A percentile compares a stretch with the other conserved stretches of the same genome.
Conservation (phyloP, 2,888 invertebrate species). For the Tiliacea citrago region DNA sequence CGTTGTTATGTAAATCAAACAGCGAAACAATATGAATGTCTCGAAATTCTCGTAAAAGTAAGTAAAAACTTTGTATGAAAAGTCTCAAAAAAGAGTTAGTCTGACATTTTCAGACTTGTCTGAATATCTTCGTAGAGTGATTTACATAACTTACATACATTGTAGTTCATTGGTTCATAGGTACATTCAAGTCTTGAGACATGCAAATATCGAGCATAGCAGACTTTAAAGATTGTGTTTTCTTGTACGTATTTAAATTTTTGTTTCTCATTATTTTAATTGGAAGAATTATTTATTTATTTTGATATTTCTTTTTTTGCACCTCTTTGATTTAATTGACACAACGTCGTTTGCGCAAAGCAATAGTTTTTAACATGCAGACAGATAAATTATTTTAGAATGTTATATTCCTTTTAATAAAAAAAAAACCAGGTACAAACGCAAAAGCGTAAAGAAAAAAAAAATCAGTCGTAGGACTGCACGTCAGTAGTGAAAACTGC, state of each 20-base stretch:
- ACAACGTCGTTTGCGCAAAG: background rate
- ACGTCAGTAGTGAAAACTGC: too few relatives aligned
- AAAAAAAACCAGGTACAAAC: background rate
- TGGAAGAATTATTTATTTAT: background rate
- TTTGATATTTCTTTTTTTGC: background rate
- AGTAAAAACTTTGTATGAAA: background rate
- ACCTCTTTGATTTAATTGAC: background rate
- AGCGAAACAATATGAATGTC: background rate
- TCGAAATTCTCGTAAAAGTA: background rate
- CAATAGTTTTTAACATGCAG: background rate
- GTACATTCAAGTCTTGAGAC: background rate
- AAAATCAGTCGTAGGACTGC: background rate
- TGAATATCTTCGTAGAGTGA: background rate
- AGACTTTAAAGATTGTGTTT: background rate
- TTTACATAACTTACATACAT: background rate
- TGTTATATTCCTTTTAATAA: background rate
- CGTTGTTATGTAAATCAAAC: conserved; percentile 3
- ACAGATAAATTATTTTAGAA: background rate
- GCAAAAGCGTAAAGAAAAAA: background rate
- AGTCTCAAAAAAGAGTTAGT: background rate
- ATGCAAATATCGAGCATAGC: background rate
- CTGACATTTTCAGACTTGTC: conserved; percentile 1
- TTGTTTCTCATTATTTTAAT: too few relatives aligned
- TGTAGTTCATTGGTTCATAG: background rate
- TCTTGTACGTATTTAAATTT: background rate